Evolutionary conservation across 2,888 invertebrate species (phyloP).

Genomic region (Sphaerophoria taeniata): DNA sequence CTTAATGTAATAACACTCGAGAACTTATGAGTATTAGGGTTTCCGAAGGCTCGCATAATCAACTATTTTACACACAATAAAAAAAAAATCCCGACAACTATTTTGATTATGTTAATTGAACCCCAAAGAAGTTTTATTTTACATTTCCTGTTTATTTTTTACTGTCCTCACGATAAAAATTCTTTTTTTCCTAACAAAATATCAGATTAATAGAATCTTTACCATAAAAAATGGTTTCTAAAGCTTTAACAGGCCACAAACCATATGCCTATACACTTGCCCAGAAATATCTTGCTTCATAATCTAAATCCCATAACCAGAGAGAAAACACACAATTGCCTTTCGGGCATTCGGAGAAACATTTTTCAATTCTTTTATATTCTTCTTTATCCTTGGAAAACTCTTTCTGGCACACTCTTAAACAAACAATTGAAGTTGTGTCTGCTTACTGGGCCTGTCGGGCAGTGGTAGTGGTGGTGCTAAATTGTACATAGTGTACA

Average conservation of each 20-base stretch:
- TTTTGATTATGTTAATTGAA: not conserved
- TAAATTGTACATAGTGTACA: not conserved
- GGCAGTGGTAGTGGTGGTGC: too few relatives aligned
- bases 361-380: not conserved
- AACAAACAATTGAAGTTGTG: not conserved
- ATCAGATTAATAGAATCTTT: not conserved
- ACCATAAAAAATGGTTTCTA: not conserved
- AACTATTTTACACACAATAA: conserved; percentile 20
- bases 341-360: not conserved
- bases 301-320: conserved; percentile 2
- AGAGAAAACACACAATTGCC: not conserved
- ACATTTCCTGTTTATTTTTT: too few relatives aligned
- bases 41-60: not conserved
- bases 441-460: not conserved
- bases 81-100: not conserved
- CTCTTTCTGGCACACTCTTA: not conserved
- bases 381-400: not conserved
- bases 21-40: too few relatives aligned
- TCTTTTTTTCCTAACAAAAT: not conserved
- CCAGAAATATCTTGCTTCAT: not conserved
- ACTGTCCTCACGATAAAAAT: too few relatives aligned
- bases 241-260: not conserved
- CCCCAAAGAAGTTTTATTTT: not conserved
- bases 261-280: not conserved
- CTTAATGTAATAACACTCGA: too few relatives aligned